phyloP scores from a whole-genome alignment of 2,113 vertebrate species.

The Hippocampus zosterae region DNA sequence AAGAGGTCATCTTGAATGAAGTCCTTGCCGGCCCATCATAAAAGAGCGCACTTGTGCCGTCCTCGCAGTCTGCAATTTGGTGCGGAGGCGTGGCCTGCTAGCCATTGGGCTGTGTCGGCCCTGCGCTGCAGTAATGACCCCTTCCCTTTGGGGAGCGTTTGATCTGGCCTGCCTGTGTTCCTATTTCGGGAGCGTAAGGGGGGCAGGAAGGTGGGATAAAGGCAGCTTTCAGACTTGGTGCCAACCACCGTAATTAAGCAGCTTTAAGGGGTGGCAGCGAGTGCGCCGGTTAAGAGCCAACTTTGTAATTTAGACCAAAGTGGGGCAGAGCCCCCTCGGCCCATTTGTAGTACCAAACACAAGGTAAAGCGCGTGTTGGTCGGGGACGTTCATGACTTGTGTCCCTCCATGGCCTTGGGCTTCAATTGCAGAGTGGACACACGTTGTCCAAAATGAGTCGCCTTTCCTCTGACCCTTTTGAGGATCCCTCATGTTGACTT shows the following conservation, averaged over 20 bases:
- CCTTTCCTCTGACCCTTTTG: not conserved
- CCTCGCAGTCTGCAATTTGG: slow-evolving; percentile 70
- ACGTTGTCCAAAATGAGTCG: slow-evolving; percentile 18
- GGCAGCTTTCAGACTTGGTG: slow-evolving; percentile 70
- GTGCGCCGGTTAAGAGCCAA: slow-evolving; percentile 61
- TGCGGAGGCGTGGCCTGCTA: slow-evolving; percentile 65
- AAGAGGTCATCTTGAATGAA: not conserved
- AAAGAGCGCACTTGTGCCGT: slow-evolving; percentile 69
- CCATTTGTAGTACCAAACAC: slow-evolving; percentile 67
- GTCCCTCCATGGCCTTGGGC: slow-evolving; percentile 23
- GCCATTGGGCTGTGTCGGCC: slow-evolving; percentile 53
- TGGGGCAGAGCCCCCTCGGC: slow-evolving; percentile 51
- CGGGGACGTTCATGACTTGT: slow-evolving; percentile 60
- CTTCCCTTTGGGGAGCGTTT: slow-evolving; percentile 62
- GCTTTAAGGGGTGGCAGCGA: slow-evolving; percentile 74
- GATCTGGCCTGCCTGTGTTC: slow-evolving; percentile 72
- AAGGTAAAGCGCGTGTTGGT: slow-evolving; percentile 54
- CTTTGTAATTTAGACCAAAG: slow-evolving; percentile 70
- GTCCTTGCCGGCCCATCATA: slow-evolving; percentile 45
- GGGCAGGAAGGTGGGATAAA: slow-evolving; percentile 52
- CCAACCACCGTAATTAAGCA: slow-evolving; percentile 69
- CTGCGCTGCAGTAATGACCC: slow-evolving; percentile 60
- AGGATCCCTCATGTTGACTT: not conserved
- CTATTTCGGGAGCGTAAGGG: slow-evolving; percentile 76
- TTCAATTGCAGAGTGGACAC: slow-evolving; percentile 6